These are phyloP conservation scores for Pituophis catenifer DNA, from an alignment of 2,113 vertebrate genomes.

Conservation along the genomic window DNA sequence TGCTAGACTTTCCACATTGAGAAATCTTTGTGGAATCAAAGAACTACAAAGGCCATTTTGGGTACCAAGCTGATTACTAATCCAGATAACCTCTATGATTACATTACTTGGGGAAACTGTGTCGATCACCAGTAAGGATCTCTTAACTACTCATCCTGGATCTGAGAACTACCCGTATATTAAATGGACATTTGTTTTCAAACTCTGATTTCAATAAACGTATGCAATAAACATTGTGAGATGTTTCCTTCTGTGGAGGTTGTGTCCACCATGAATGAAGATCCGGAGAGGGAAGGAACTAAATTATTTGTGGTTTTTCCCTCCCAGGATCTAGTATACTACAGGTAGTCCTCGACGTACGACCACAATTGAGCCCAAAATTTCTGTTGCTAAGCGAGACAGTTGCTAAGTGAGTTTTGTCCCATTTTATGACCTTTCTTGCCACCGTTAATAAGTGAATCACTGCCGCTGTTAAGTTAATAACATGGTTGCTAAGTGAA, in stretches of 20 bases:
- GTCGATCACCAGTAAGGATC: neutral
- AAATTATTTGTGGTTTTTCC: neutral
- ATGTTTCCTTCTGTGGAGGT: neutral
- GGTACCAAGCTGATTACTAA: neutral
- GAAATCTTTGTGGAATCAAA: neutral
- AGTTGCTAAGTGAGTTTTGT: too few relatives aligned
- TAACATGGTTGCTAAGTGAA: neutral
- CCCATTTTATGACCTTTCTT: too few relatives aligned
- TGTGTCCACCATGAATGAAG: neutral
- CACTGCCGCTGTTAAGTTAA: neutral
- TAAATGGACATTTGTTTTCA: neutral
- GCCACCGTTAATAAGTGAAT: too few relatives aligned
- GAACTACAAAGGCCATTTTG: neutral
- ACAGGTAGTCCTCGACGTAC: fast-evolving
- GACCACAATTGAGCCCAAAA: neutral
- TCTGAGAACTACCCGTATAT: neutral
- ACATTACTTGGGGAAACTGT: neutral
- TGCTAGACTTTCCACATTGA: neutral
- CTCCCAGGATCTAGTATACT: neutral
- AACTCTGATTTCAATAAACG: neutral
- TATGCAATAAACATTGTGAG: neutral
- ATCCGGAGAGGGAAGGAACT: neutral
- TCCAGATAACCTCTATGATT: neutral
- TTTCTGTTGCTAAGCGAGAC: neutral
- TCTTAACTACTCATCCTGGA: neutral